phyloP scores from a whole-genome alignment of 2,797 vertebrate species.

The Hephaestus fuliginosus region DNA sequence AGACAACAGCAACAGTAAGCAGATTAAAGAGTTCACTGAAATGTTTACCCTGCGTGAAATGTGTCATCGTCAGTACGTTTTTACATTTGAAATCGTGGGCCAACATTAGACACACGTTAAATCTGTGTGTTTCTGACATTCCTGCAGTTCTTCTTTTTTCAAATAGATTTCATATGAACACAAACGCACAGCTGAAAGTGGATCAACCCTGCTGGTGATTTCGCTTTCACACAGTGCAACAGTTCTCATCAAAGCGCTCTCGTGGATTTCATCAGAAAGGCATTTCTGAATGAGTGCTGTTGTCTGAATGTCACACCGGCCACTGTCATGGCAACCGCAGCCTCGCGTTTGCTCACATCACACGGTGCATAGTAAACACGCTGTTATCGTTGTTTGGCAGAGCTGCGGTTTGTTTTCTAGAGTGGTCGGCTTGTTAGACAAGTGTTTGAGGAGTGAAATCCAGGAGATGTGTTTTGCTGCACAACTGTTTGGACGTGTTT shows the following conservation, averaged over 20 bases:
- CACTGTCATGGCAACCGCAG: conserved; percentile 4
- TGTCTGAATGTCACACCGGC: conserved; percentile 31
- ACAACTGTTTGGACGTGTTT: not conserved
- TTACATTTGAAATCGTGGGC: conserved; percentile 24
- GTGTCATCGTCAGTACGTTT: conserved; percentile 31
- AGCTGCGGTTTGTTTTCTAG: not conserved
- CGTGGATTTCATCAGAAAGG: conserved; percentile 19
- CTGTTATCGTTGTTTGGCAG: not conserved
- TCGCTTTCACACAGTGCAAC: conserved; percentile 7
- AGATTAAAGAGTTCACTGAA: conserved; percentile 26
- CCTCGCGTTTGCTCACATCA: not conserved
- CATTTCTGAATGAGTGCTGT: conserved; percentile 14
- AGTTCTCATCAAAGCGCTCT: conserved; percentile 19
- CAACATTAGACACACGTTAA: not conserved
- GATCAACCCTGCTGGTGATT: not conserved
- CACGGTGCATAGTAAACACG: not conserved
- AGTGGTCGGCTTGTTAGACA: not conserved
- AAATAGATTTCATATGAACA: not conserved
- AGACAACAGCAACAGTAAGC: conserved; percentile 30
- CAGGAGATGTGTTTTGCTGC: not conserved
- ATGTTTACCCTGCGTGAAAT: conserved; percentile 51
- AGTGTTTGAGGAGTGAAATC: conserved; percentile 14
- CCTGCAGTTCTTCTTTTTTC: not conserved
- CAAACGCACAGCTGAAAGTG: not conserved
- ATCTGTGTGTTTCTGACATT: not conserved